Evolutionary conservation across 2,113 vertebrate species (phyloP).

Genomic region (Colinus virginianus): DNA sequence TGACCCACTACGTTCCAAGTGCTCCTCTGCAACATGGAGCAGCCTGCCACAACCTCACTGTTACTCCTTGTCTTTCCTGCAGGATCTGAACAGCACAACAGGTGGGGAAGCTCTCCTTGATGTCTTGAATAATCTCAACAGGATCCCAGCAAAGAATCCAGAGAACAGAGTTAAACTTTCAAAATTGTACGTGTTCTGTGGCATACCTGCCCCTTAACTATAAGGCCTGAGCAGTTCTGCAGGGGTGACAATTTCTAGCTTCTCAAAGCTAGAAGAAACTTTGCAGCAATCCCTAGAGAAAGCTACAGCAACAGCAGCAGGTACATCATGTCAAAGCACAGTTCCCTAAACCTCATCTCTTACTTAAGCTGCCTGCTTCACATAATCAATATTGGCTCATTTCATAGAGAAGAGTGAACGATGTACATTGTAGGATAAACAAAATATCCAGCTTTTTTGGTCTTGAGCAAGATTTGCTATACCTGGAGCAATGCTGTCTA

Average conservation of each 20-base stretch:
- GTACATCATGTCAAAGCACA: not conserved
- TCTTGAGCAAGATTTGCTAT: not conserved
- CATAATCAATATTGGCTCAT: not conserved
- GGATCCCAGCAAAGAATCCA: accelerated
- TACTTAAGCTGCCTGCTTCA: slow-evolving; percentile 6
- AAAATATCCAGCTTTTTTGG: not conserved
- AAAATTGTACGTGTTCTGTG: not conserved
- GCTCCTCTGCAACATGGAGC: accelerated
- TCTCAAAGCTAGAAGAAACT: not conserved
- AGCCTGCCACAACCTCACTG: not conserved
- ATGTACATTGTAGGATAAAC: slow-evolving; percentile 1
- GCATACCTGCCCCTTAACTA: accelerated
- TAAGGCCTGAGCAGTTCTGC: not conserved
- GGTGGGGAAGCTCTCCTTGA: not conserved
- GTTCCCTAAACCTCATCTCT: not conserved
- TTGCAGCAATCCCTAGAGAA: not conserved
- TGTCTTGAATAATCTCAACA: not conserved
- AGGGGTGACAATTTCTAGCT: not conserved
- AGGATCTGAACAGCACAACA: not conserved
- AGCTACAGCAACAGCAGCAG: not conserved
- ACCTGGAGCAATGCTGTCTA: not conserved
- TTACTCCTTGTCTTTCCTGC: not conserved
- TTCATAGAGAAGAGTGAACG: not conserved
- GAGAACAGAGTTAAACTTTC: not conserved
- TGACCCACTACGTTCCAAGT: accelerated